phyloP scores from a whole-genome alignment of 2,113 vertebrate species.

The Mionectes macconnelli region DNA sequence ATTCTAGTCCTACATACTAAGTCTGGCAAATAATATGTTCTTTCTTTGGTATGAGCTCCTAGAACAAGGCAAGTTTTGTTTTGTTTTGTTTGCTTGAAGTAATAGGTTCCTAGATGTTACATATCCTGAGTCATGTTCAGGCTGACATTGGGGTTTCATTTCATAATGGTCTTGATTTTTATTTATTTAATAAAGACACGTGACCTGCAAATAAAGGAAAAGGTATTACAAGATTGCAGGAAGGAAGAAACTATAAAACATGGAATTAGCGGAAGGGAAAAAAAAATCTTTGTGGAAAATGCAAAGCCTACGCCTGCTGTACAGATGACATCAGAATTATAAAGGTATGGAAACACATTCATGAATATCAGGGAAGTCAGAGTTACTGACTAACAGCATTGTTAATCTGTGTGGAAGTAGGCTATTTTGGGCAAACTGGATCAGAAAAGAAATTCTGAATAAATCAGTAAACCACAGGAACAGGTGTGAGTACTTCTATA shows the following conservation, averaged over 20 bases:
- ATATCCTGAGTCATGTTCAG: not conserved
- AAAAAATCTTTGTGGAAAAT: slow-evolving; percentile 71
- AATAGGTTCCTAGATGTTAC: not conserved
- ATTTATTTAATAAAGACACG: slow-evolving; percentile 34
- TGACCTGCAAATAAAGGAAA: slow-evolving; percentile 64
- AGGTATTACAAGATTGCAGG: slow-evolving; percentile 49
- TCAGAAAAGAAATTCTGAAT: not conserved
- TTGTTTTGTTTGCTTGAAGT: not conserved
- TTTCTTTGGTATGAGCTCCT: not conserved
- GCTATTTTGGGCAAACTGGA: not conserved
- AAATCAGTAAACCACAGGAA: not conserved
- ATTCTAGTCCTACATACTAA: not conserved
- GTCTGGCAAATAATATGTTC: not conserved
- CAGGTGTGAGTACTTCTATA: not conserved
- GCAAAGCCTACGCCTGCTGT: slow-evolving; percentile 65
- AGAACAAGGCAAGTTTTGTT: not conserved
- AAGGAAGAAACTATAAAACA: not conserved
- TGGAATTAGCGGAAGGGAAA: not conserved
- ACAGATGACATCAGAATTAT: slow-evolving; percentile 71
- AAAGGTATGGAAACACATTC: slow-evolving; percentile 42
- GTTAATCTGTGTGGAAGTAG: not conserved
- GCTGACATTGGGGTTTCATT: not conserved
- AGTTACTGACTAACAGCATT: not conserved
- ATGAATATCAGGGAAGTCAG: not conserved
- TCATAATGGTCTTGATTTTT: not conserved